Conservation (phyloP, 1,140 invertebrate genomes). For the Neocloeon triangulifer region DNA sequence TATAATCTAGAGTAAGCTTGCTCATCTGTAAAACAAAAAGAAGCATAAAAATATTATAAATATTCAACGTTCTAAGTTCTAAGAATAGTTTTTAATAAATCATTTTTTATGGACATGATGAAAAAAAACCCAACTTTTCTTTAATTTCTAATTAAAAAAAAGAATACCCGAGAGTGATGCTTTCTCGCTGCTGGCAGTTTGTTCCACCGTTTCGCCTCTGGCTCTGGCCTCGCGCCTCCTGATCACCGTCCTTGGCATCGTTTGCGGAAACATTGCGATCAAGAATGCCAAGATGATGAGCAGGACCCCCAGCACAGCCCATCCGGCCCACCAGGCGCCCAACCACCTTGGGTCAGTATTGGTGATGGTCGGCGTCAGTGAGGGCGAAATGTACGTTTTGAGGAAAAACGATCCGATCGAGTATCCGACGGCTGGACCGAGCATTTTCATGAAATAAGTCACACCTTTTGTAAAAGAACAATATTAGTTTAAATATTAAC, state of each 20-base stretch:
- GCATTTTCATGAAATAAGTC: slow-evolving; percentile 41
- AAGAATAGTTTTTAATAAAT: too few relatives aligned
- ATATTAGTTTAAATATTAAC: too few relatives aligned
- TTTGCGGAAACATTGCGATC: slow-evolving; percentile 39
- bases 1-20: too few relatives aligned
- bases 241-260: slow-evolving; percentile 31
- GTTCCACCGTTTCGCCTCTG: too few relatives aligned
- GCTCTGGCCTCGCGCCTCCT: background rate
- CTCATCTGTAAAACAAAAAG: too few relatives aligned
- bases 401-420: slow-evolving; percentile 40
- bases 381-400: slow-evolving; percentile 42
- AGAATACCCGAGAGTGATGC: background rate
- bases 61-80: too few relatives aligned
- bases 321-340: slow-evolving; percentile 61
- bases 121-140: background rate
- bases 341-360: slow-evolving; percentile 48
- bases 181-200: too few relatives aligned
- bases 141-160: background rate
- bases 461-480: too few relatives aligned
- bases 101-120: too few relatives aligned
- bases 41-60: too few relatives aligned
- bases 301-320: slow-evolving; percentile 39
- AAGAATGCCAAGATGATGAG: slow-evolving; percentile 34
- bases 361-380: slow-evolving; percentile 37
- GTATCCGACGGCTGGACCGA: slow-evolving; percentile 48